These are phyloP conservation scores for Drosophila malerkotliana DNA, from an alignment of 1,140 invertebrate genomes.

Conservation along the genomic window DNA sequence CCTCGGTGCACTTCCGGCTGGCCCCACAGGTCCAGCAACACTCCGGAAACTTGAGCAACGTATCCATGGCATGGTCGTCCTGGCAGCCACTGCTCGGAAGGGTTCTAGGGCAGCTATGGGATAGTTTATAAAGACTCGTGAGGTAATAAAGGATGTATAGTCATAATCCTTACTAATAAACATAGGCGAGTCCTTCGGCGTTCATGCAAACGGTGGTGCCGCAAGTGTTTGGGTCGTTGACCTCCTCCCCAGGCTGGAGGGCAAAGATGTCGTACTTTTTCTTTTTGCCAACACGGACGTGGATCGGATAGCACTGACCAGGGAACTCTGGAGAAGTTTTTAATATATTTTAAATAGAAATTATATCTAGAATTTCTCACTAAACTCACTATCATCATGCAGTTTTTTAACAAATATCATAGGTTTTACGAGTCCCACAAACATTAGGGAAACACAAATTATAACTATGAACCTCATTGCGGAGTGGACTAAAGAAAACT, in stretches of 20 bases:
- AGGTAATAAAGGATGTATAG: no score
- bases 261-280: conserved; percentile 1
- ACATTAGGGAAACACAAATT: neutral
- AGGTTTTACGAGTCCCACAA: neutral
- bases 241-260: conserved; percentile 1
- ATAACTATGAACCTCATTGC: neutral
- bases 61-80: neutral
- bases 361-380: no score
- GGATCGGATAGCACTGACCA: neutral
- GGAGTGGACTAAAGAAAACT: neutral
- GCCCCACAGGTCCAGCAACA: neutral
- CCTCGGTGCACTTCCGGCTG: neutral
- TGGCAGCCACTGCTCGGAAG: neutral
- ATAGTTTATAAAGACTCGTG: neutral
- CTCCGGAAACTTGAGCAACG: neutral
- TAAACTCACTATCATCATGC: neutral
- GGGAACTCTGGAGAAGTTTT: neutral
- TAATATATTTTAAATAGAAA: no score
- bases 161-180: neutral
- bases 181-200: neutral
- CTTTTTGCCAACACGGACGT: conserved; percentile 1
- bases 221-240: conserved; percentile 4
- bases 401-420: neutral
- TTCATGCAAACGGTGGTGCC: neutral
- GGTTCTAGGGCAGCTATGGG: neutral